Evolutionary conservation across 2,113 vertebrate species (phyloP).

Genomic region (Megaceryle torquata): DNA sequence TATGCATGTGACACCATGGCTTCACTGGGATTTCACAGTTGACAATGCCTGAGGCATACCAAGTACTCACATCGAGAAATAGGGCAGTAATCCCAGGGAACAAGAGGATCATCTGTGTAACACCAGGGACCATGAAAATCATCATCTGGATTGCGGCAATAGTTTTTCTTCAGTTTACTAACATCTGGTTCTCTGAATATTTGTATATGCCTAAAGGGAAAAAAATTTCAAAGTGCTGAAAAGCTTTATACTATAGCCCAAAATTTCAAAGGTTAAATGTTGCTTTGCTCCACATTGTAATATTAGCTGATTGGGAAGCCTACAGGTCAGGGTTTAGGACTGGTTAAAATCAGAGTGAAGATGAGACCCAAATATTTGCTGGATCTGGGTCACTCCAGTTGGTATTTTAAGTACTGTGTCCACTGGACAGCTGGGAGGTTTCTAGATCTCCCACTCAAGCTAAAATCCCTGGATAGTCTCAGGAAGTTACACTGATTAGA

Average conservation of each 20-base stretch:
- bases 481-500: background rate
- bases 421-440: background rate
- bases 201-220: slow-evolving; percentile 74
- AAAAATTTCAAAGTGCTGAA: slow-evolving; percentile 44
- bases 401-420: background rate
- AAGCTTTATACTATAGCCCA: slow-evolving; percentile 53
- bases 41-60: background rate
- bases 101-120: slow-evolving; percentile 87
- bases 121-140: slow-evolving; percentile 99
- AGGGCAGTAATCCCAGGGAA: slow-evolving; percentile 95
- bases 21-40: background rate
- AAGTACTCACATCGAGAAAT: slow-evolving; percentile 90
- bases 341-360: slow-evolving; percentile 26
- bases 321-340: slow-evolving; percentile 36
- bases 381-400: background rate
- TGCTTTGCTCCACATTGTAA: slow-evolving; percentile 10
- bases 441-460: background rate
- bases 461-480: background rate
- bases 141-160: slow-evolving; percentile 94
- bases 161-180: slow-evolving; percentile 85
- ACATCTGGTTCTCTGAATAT: slow-evolving; percentile 80
- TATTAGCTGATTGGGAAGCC: slow-evolving; percentile 41
- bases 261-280: slow-evolving; percentile 56
- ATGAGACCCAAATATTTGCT: background rate
- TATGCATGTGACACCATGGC: background rate